Evolutionary conservation across 2,797 vertebrate genomes (phyloP).

Genomic region (Remorina albescens): DNA sequence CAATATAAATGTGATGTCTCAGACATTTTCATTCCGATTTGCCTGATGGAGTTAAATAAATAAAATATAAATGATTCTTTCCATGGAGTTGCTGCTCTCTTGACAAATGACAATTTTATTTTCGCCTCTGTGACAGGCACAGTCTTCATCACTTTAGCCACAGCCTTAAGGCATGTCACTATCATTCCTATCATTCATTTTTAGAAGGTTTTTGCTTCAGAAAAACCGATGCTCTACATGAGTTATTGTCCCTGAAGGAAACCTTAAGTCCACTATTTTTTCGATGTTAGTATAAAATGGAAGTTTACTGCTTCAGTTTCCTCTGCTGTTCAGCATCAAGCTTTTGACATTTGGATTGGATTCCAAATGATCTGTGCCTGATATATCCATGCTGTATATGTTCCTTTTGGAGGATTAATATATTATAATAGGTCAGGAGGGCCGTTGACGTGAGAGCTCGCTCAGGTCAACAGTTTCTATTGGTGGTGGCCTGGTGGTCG

Average conservation of each 20-base stretch:
- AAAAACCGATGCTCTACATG: constrained; percentile 2
- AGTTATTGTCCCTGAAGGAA: constrained; percentile 10
- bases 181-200: not conserved
- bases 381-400: not conserved
- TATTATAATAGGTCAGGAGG: constrained; percentile 6
- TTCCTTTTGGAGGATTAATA: constrained; percentile 17
- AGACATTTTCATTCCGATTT: constrained; percentile 3
- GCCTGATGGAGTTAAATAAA: constrained; percentile 7
- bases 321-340: constrained; percentile 35
- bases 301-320: constrained; percentile 35
- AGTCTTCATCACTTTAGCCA: not conserved
- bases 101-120: constrained; percentile 11
- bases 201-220: constrained; percentile 5
- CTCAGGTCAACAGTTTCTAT: constrained; percentile 69
- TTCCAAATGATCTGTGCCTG: constrained; percentile 19
- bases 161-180: not conserved
- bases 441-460: not conserved
- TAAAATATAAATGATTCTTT: not conserved
- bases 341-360: constrained; percentile 8
- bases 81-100: not conserved
- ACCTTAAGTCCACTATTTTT: constrained; percentile 5
- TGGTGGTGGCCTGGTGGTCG: constrained; percentile 96
- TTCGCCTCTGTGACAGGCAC: not conserved
- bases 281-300: constrained; percentile 29
- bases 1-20: not conserved